Base-by-base conservation (phyloP, 1,140 invertebrate genomes). In the Lucilia cuprina region DNA sequence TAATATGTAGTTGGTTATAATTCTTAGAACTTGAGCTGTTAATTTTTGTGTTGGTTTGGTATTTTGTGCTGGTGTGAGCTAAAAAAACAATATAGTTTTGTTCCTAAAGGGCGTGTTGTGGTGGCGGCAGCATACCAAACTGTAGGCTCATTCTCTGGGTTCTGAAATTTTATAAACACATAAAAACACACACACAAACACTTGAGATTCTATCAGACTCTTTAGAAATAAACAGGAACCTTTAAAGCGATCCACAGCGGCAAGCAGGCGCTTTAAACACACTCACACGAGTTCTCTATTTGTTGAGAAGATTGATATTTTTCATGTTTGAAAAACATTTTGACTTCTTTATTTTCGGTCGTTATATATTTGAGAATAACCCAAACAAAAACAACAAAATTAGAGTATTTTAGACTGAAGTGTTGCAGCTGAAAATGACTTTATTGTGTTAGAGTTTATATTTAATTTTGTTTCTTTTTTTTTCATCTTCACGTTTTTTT, bases 41-140 rank as follows among this genome's bases (percentile, higher is more conserved):
- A n/a, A 14, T 17, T n/a, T 7, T 41, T 3, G 41, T 41, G 55
- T n/a, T 17, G 14, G 55, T 60, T 60, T 17, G 25, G 19, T 10
- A 70, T 5, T 70, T 19, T 19, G n/a, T 21, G 65, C 8, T 70
- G 65, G 65, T 21, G 19, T 70, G 9, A 70, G 13, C 55, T 80
- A 19, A 41, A 41, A 77, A 77, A n/a, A n/a, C 55, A 0, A 4
- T 60, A n/a, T 7, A 41, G 35, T 78, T 77, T 78, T 21, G 19
- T 8, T 65, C 17, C 49, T 82, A 82, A 83, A 34, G n/a, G 82
- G 82, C 82, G 82, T 65, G 82, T 74, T 65, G 9, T n/a, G 21
- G 77, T 80, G 77, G 41, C 77, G 77, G 77, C 35, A 80, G 19
- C 19, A 49, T 70, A 55, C 7, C 50, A 13, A 17, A 55, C 50